Evolutionary conservation across 2,888 invertebrate genomes (phyloP).

Genomic region (Orchesellides sinensis): DNA sequence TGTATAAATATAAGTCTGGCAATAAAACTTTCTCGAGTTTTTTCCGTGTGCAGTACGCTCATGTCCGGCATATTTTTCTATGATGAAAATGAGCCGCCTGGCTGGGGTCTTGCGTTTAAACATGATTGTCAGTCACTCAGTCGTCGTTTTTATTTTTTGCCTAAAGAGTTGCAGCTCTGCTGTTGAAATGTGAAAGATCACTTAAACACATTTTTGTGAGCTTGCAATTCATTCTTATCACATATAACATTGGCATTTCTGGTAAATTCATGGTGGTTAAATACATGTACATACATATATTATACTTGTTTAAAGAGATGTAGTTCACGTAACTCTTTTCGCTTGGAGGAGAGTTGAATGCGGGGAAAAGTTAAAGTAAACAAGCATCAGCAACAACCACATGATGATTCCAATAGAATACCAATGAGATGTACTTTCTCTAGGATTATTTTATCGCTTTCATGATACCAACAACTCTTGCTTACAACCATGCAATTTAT

Average conservation of each 20-base stretch:
- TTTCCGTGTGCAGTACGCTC: not conserved
- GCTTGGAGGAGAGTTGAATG: conserved; percentile 8
- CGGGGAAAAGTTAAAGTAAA: conserved; percentile 27
- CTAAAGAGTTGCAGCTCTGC: not conserved
- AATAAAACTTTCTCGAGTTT: conserved; percentile 12
- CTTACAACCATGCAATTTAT: no score
- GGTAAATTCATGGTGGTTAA: no score
- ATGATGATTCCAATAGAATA: conserved; percentile 38
- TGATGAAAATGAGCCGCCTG: not conserved
- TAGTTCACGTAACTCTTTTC: conserved; percentile 8
- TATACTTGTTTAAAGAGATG: no score
- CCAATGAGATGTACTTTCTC: conserved; percentile 12
- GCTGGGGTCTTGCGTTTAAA: not conserved
- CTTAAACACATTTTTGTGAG: not conserved
- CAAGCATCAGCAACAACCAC: conserved; percentile 41
- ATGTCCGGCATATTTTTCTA: not conserved
- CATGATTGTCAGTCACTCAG: conserved; percentile 20
- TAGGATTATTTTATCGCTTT: not conserved
- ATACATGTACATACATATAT: no score
- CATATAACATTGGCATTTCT: not conserved
- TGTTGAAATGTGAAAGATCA: conserved; percentile 23
- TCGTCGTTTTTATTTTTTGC: conserved; percentile 1
- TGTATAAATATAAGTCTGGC: conserved; percentile 30
- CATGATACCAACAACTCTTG: no score
- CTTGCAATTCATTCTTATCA: not conserved